Conservation (phyloP, 2,113 vertebrate species). For the Osmerus eperlanus region DNA sequence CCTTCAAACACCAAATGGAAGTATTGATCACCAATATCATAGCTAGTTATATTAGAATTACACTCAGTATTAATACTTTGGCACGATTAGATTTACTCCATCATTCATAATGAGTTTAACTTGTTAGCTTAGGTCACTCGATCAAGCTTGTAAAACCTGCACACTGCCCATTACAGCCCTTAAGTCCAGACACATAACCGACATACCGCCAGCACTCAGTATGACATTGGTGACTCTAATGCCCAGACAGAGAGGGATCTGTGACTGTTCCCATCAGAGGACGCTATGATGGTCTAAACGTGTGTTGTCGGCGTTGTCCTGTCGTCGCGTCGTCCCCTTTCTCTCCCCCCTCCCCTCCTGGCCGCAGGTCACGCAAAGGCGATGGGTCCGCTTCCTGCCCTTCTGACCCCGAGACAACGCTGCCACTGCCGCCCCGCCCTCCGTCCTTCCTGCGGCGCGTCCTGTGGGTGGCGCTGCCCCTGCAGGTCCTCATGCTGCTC, state of each 20-base stretch:
- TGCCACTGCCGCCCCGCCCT: constrained; percentile 3
- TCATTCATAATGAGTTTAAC: no score
- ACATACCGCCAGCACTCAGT: no score
- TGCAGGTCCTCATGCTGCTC: constrained; percentile 86
- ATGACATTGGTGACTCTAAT: no score
- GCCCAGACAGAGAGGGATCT: no score
- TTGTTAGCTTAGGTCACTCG: no score
- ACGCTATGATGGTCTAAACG: not conserved
- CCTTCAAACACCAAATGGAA: constrained; percentile 45
- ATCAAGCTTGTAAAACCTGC: no score
- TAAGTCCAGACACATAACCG: no score
- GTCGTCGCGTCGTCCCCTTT: constrained; percentile 45
- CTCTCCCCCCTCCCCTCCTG: not conserved
- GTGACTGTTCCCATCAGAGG: no score
- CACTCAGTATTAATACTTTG: no score
- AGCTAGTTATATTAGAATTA: not conserved
- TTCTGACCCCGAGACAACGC: constrained; percentile 75
- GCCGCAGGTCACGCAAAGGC: constrained; percentile 83
- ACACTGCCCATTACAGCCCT: no score
- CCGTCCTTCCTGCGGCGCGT: constrained; percentile 79
- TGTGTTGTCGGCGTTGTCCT: constrained; percentile 15
- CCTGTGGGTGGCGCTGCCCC: constrained; percentile 84
- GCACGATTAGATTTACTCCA: no score
- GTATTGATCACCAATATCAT: constrained; percentile 46
- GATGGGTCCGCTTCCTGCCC: constrained; percentile 93